Percentiles rank a stretch among this genome's conserved stretches.
These are phyloP conservation scores for Falco concolor DNA, from an alignment of 2,797 vertebrate genomes.

Conservation along the genomic window DNA sequence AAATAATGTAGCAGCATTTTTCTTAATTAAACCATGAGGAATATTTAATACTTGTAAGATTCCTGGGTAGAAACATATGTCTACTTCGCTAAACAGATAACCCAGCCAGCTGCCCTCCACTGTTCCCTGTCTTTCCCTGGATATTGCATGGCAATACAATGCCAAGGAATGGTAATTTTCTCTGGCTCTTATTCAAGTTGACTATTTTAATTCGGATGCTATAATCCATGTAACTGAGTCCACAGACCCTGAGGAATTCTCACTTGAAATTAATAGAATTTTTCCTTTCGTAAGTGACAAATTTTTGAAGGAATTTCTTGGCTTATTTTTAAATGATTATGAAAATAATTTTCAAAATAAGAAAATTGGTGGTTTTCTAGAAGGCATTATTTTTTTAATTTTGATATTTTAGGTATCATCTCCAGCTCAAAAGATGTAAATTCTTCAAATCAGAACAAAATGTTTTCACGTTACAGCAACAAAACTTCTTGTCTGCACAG, in stretches of 20 bases:
- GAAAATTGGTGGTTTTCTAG: accelerated
- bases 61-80: background rate
- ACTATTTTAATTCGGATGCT: background rate
- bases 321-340: background rate
- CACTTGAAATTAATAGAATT: background rate
- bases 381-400: background rate
- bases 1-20: background rate
- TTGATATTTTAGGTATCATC: background rate
- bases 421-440: background rate
- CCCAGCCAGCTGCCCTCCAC: background rate
- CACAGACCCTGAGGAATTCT: background rate
- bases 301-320: background rate
- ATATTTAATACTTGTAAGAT: background rate
- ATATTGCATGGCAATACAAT: background rate
- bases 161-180: background rate
- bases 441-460: background rate
- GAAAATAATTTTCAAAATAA: background rate
- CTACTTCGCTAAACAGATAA: background rate
- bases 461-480: background rate
- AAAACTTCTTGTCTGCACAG: accelerated
- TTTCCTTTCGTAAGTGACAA: background rate
- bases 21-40: background rate
- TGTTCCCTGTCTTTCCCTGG: background rate
- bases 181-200: background rate
- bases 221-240: background rate